Conservation (phyloP, 2,113 vertebrate species). For the Scolopax mira region DNA sequence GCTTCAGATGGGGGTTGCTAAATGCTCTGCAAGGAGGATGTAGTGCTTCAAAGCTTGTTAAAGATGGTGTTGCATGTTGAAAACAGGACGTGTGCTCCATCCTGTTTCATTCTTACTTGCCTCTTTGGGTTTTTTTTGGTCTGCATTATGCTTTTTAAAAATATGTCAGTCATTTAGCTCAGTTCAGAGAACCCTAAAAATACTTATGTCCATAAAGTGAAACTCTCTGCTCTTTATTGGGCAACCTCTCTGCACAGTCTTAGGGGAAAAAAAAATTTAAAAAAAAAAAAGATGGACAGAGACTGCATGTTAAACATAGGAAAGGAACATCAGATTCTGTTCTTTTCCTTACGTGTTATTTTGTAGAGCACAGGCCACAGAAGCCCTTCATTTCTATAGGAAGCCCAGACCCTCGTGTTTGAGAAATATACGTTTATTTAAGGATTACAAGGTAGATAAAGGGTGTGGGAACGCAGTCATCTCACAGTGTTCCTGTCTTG, state of each 20-base stretch:
- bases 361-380: neutral
- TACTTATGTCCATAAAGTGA: neutral
- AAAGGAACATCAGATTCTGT: neutral
- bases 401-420: neutral
- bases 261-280: neutral
- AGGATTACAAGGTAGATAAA: neutral
- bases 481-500: neutral
- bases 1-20: neutral
- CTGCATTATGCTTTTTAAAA: neutral
- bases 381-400: accelerated
- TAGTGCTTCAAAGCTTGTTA: neutral
- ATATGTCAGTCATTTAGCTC: neutral
- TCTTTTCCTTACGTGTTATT: neutral
- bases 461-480: neutral
- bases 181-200: slow-evolving; percentile 4
- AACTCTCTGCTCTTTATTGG: neutral
- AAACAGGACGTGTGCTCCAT: slow-evolving; percentile 55
- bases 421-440: neutral
- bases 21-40: neutral
- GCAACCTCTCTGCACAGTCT: neutral
- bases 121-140: neutral
- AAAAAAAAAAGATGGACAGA: neutral
- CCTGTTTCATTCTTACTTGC: slow-evolving; percentile 48
- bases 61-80: neutral
- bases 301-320: neutral